Base-by-base conservation (phyloP, 1,140 invertebrate genomes). In the Macrobrachium rosenbergii region DNA sequence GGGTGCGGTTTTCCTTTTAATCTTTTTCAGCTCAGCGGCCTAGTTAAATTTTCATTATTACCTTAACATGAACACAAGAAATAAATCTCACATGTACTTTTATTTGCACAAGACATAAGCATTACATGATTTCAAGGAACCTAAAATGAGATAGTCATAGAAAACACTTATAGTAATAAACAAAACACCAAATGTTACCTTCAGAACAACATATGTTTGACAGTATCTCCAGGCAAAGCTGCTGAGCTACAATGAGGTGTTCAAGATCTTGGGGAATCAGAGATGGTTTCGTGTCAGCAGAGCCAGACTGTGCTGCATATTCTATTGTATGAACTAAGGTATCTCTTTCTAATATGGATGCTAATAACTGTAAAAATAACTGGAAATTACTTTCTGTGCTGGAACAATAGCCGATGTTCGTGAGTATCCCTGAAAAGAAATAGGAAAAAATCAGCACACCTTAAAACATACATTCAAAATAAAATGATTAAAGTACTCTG, bases 181-280 rank as follows among this genome's bases (percentile, higher is more conserved):
- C 78, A 80, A 23, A 7, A 17, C 11, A 23, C 37, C 16, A 5
- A 23, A 17, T 67, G 90, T 87, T 89, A 93, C 94, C 94, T 90
- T 95, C 94, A 90, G 91, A 91, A 52, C 95, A 94, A 89, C 94
- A 95, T 52, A 96, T 91, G 92, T 96, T 96, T 19, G 95, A 93
- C 76, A 95, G 91, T 78, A 95, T 94, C 92, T 96, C 95, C 81
- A 95, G 91, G 10, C 94, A 93, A 90, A 94, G 93, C 89, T 94
- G 94, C 90, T 95, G 95, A 2, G 94, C 94, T 84, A 93, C 92
- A 12, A 95, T 90, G 64, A 95, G 90, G 83, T 91, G 89, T 58
- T 91, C 90, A 12, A 90, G 69, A 79, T 91, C 90, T 59, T 90
- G 72, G 23, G 90, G 59, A 62, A 87, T 89, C 45, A 43, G 52